Conservation (phyloP, 35 echinoderm and acorn worm genomes). For the Eucidaris tribuloides region DNA sequence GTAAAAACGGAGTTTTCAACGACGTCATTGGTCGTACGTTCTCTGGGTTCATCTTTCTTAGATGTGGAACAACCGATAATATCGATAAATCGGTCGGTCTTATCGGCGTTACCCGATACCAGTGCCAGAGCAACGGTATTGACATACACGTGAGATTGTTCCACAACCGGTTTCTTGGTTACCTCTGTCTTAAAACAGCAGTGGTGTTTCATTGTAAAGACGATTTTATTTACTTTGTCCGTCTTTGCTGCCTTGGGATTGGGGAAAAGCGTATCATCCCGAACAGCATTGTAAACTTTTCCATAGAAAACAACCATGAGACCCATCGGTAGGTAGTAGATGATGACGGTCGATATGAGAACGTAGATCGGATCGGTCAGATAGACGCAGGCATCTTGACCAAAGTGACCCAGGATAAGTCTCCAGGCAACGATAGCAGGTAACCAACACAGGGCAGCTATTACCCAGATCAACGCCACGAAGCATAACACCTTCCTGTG, state of each 20-base stretch:
- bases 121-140: no score
- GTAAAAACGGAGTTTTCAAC: background rate
- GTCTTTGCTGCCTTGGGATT: no score
- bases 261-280: no score
- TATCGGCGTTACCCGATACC: no score
- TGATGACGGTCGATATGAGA: constrained; percentile 18
- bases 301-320: constrained; percentile 25
- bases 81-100: no score
- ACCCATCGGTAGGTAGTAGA: constrained; percentile 40
- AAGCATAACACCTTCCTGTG: constrained; percentile 19
- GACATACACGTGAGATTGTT: no score
- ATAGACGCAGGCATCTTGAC: constrained; percentile 11
- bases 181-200: no score
- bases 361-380: constrained; percentile 29
- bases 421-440: constrained; percentile 16
- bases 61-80: no score
- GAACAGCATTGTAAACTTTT: constrained; percentile 7
- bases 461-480: constrained; percentile 37
- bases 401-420: background rate
- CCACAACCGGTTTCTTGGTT: no score
- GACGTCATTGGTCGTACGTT: background rate
- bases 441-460: constrained; percentile 38
- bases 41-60: background rate
- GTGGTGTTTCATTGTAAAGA: no score
- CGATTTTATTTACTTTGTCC: no score